A percentile compares a stretch with the other conserved stretches of the same genome.
Conservation (phyloP, 2,113 vertebrate genomes). For the Camarhynchus parvulus region DNA sequence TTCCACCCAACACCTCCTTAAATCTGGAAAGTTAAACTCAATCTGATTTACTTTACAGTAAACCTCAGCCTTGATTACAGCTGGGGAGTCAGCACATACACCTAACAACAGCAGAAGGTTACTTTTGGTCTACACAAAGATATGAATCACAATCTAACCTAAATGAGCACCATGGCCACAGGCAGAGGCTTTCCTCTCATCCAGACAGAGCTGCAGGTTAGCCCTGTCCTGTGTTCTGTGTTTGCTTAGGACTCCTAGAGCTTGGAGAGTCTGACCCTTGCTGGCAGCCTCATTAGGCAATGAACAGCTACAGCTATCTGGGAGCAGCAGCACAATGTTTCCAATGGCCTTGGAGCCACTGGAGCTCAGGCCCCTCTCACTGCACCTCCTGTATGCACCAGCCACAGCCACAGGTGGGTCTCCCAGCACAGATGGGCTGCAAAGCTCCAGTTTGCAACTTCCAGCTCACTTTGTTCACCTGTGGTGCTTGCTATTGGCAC, state of each 20-base stretch:
- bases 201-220: not conserved
- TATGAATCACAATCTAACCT: not conserved
- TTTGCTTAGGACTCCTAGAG: not conserved
- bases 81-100: not conserved
- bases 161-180: not conserved
- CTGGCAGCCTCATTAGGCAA: not conserved
- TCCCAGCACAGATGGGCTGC: not conserved
- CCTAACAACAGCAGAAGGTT: not conserved
- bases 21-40: not conserved
- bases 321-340: not conserved
- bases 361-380: not conserved
- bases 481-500: not conserved
- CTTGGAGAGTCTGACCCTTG: not conserved
- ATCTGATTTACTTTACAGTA: not conserved
- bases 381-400: rapidly evolving
- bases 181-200: not conserved
- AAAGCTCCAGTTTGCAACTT: not conserved
- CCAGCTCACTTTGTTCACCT: not conserved
- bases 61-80: not conserved
- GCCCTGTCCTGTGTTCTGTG: not conserved
- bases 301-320: not conserved
- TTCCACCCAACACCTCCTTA: not conserved
- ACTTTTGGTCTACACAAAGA: not conserved
- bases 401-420: rapidly evolving
- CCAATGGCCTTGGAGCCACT: rapidly evolving